phyloP scores from a whole-genome alignment of 2,888 invertebrate genomes.

The Lumbricus terrestris region DNA sequence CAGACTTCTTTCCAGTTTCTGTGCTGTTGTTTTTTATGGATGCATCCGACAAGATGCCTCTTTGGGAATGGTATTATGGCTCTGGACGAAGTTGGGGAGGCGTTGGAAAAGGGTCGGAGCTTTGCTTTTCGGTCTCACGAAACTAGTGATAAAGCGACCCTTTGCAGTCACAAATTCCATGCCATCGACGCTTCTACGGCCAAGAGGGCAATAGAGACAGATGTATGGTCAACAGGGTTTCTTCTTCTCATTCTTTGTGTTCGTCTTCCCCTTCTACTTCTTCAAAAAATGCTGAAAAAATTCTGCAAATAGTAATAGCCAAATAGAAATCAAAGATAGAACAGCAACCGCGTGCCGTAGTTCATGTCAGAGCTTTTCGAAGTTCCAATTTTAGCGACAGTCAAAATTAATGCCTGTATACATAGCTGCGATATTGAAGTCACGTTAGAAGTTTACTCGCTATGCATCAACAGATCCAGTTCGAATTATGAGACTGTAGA shows the following conservation, averaged over 20 bases:
- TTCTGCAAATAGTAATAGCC: neutral
- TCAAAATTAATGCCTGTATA: neutral
- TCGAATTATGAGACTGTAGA: neutral
- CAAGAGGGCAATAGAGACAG: neutral
- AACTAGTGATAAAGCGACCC: neutral
- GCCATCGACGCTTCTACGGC: neutral
- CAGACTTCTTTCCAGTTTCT: neutral
- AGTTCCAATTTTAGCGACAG: neutral
- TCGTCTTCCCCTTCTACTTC: neutral
- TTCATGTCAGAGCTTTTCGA: neutral
- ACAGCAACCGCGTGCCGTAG: no score
- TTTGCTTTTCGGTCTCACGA: neutral
- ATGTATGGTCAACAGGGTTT: neutral
- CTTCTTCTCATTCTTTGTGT: neutral
- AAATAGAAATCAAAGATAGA: neutral
- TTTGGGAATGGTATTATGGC: neutral
- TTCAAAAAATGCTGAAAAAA: neutral
- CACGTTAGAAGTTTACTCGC: neutral
- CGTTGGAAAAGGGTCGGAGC: neutral
- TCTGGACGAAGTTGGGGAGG: neutral
- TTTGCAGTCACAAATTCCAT: conserved; percentile 3
- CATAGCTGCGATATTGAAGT: neutral
- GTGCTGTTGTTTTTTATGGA: no score
- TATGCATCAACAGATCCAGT: neutral
- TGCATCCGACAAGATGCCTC: neutral